Base-by-base conservation (phyloP, 1,140 invertebrate species). In the Calliphora vicina region DNA sequence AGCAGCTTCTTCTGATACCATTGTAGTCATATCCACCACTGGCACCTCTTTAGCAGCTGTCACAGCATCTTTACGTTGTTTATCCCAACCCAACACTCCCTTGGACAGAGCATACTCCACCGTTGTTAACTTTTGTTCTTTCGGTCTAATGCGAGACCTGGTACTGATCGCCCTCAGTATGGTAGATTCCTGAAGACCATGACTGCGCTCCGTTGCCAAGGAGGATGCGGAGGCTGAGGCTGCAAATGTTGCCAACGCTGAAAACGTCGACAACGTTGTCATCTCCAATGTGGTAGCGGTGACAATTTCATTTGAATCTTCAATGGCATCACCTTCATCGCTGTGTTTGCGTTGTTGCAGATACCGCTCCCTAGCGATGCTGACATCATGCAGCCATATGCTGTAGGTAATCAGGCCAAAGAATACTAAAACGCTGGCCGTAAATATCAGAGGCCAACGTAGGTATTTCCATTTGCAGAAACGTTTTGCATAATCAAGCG, bases 401-500 rank as follows among this genome's bases (percentile, higher is more conserved):
- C 88, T 89, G 82, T 89, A 89, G 82, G 88, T 88, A 83, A 89
- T 89, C 82, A 89, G 84, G 2, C 88, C 88, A 25, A 89, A 89
- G 78, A 89, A 89, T 0, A 89, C 85, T 42, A 89, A 80, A 23
- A 88, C 88, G 74, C 88, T 89, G 81, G 87, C 88, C 81, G 88
- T 72, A 26, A 89, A 89, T 61, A 89, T 89, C 27, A 89, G 86
- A 82, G 88, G 88, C 88, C 88, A 89, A 1, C 88, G 88, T 25
- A 89, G 72, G 71, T 88, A 89, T 74, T 88, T 87, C 88, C 88
- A 89, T 81, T 87, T 86, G 45, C 88, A 89, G 71, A 85, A 87
- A 12, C 85, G 86, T n/a, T 84, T 82, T 5, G 85, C 87, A 84
- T 87, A 88, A 84, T 88, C 20, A 0, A 89, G 81, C 84, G 86